phyloP scores from a whole-genome alignment of 2,113 vertebrate genomes.

The Xerus inauris region DNA sequence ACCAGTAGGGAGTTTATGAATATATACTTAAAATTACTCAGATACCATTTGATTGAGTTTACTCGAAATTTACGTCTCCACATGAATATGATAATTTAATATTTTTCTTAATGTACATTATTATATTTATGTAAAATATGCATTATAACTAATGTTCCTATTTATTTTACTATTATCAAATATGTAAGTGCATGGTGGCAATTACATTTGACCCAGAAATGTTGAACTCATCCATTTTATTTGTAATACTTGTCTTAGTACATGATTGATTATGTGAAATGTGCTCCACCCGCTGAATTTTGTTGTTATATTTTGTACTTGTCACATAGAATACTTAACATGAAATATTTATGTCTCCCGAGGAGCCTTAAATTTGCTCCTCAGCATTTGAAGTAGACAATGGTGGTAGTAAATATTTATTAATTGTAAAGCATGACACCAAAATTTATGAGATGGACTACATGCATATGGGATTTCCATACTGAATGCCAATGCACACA shows the following conservation, averaged over 20 bases:
- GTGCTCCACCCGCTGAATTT: conserved; percentile 73
- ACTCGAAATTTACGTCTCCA: neutral
- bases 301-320: conserved; percentile 82
- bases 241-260: conserved; percentile 69
- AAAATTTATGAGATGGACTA: conserved; percentile 74
- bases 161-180: conserved; percentile 24
- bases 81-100: neutral
- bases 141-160: neutral
- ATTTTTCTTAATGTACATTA: conserved; percentile 12
- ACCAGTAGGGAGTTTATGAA: neutral
- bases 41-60: neutral
- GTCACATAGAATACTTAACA: conserved; percentile 81
- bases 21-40: neutral
- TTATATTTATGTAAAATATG: neutral
- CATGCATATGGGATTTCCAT: conserved; percentile 38
- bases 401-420: conserved; percentile 82
- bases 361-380: conserved; percentile 73
- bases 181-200: conserved; percentile 45
- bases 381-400: conserved; percentile 79
- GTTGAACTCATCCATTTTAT: conserved; percentile 76
- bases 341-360: conserved; percentile 82
- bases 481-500: conserved; percentile 65
- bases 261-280: conserved; percentile 79
- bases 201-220: conserved; percentile 77
- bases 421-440: conserved; percentile 79